Percentiles rank a stretch among this genome's conserved stretches.
These are phyloP conservation scores for Odontophorus gujanensis DNA, from an alignment of 2,113 vertebrate genomes.

Conservation along the genomic window DNA sequence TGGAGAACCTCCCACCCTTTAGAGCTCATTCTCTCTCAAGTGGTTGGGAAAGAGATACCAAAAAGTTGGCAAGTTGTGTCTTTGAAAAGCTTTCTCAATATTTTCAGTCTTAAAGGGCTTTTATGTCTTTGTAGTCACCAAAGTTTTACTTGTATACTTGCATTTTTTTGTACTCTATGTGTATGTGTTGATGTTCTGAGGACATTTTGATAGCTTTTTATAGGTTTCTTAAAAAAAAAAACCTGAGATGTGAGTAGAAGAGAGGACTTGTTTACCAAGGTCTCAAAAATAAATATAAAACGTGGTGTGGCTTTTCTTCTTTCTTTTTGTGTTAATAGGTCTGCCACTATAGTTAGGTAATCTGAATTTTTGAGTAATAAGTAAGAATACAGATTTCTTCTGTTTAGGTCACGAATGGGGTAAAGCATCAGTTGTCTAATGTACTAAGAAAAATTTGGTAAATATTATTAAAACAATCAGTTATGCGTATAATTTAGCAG, in stretches of 20 bases:
- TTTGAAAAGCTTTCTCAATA: not conserved
- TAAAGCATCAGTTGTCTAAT: not conserved
- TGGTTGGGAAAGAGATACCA: not conserved
- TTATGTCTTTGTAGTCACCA: not conserved
- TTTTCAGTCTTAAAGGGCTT: not conserved
- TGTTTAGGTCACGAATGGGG: not conserved
- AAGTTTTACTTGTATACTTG: not conserved
- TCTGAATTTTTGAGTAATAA: not conserved
- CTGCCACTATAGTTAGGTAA: not conserved
- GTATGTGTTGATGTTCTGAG: not conserved
- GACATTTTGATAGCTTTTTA: not conserved
- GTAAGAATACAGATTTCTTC: not conserved
- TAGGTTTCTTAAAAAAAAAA: not conserved
- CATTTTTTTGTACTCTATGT: not conserved
- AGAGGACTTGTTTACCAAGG: not conserved
- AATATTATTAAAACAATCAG: not conserved
- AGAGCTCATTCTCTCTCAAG: not conserved
- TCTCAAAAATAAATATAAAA: not conserved
- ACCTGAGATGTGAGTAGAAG: not conserved
- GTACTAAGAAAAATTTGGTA: not conserved
- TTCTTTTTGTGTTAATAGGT: not conserved
- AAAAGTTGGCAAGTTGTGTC: not conserved
- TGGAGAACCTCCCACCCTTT: not conserved
- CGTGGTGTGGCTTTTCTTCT: not conserved
- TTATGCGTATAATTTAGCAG: not conserved